Evolutionary conservation across 2,888 invertebrate species (phyloP).

Genomic region (Melangyna quadrimaculata): DNA sequence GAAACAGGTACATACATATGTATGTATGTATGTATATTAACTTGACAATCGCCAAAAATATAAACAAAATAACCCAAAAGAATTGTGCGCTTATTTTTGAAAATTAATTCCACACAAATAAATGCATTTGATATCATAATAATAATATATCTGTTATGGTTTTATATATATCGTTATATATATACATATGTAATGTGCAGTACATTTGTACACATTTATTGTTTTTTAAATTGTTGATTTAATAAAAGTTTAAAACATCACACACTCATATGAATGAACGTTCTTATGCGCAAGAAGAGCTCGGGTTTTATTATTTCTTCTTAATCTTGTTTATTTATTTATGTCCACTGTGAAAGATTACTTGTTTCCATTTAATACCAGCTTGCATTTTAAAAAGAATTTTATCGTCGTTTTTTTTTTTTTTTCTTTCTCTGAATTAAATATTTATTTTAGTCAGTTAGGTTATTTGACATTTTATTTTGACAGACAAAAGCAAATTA

Average conservation of each 20-base stretch:
- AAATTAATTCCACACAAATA: constrained; percentile 21
- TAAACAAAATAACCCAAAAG: neutral
- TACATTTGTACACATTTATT: neutral
- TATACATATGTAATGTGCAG: neutral
- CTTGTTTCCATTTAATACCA: neutral
- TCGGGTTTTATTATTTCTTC: constrained; percentile 6
- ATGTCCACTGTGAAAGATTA: neutral
- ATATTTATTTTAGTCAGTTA: neutral
- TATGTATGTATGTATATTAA: neutral
- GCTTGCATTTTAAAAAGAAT: neutral
- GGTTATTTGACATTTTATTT: neutral
- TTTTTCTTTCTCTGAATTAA: neutral
- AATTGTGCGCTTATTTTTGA: constrained; percentile 49
- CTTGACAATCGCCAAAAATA: neutral
- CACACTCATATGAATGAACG: neutral
- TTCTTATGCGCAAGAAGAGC: neutral
- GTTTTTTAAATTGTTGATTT: neutral
- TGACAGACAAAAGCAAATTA: neutral
- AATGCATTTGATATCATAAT: constrained; percentile 18
- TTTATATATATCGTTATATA: neutral
- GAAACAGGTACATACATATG: too few relatives aligned
- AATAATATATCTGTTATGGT: neutral
- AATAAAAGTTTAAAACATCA: neutral
- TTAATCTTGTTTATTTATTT: constrained; percentile 13
- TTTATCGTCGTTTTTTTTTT: neutral